Base-by-base conservation (phyloP, 35 echinoderm and acorn worm genomes). In the Ophioderma brevispina region DNA sequence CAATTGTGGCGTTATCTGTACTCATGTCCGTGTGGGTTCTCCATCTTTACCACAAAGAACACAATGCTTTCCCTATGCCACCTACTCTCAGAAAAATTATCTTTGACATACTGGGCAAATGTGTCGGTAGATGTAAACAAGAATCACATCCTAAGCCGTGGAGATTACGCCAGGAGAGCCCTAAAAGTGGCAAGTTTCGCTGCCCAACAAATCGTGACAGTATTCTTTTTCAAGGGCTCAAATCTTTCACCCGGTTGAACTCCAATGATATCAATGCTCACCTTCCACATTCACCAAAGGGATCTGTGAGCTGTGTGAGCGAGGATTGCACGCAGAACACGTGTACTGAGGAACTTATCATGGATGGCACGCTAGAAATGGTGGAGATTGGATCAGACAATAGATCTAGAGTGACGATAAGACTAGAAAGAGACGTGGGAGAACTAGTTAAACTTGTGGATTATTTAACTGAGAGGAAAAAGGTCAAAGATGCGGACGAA, bases 1-100 rank as follows among this genome's bases (percentile, higher is more conserved):
- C 82, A 0, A 63, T 92, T 19, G 92, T 98, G 0, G 94, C 86
- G 4, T 39, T 92, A n/a, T 91, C 93, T 11, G 96, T 98, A 31
- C 78, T 90, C 13, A 55, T 88, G 38, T 94, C 92, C 23, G 96
- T 94, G 0, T 32, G 85, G 18, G 84, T 90, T n/a, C 63, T 98
- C 19, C 83, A 88, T 64, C 80, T 90, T 1, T 94, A 89, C 40
- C 89, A 98, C 63, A 89, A 94, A 37, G 81, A 94, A 49, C 79
- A 89, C 25, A 78, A 77, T 33, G 90, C 89, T 17, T 40, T 80
- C 8, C 85, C 80, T 11, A 90, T 98, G 39, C 92, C 89, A 18
- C 76, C 80, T 10, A 30, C 80, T 6, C 38, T 94, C 21, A 85
- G 90, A 17, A 76, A 38, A 33, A 32, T 94, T 86, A 80, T 98